phyloP scores from a whole-genome alignment of 1,140 invertebrate species.

The Idris sp. region DNA sequence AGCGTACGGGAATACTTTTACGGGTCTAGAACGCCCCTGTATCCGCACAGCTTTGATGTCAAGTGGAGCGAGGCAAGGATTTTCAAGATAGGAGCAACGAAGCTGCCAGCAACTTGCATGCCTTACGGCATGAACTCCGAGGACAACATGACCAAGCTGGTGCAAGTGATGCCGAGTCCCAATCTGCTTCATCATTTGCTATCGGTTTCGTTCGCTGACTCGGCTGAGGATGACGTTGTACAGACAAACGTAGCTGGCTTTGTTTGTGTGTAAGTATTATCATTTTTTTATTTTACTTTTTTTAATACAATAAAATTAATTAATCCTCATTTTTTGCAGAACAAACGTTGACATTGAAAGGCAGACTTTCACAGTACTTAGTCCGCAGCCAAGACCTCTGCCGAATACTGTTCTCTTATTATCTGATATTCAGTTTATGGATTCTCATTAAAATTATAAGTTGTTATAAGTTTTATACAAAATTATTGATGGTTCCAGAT shows the following conservation, averaged over 20 bases:
- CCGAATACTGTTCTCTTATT: slow-evolving; percentile 89
- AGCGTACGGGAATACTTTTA: slow-evolving; percentile 97
- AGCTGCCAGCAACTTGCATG: slow-evolving; percentile 95
- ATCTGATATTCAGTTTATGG: slow-evolving; percentile 93
- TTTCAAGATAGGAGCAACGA: slow-evolving; percentile 96
- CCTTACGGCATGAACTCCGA: slow-evolving; percentile 96
- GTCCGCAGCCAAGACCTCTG: slow-evolving; percentile 93
- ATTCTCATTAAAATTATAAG: slow-evolving; percentile 86
- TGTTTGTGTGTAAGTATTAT: slow-evolving; percentile 91
- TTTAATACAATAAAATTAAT: slow-evolving; percentile 23
- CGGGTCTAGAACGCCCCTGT: slow-evolving; percentile 88
- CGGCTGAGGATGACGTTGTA: slow-evolving; percentile 87
- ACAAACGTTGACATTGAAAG: slow-evolving; percentile 93
- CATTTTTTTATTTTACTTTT: too few relatives aligned
- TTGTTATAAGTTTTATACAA: too few relatives aligned
- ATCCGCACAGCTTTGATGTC: slow-evolving; percentile 95
- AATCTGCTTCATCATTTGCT: slow-evolving; percentile 92
- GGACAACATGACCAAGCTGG: slow-evolving; percentile 94
- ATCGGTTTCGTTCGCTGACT: slow-evolving; percentile 90
- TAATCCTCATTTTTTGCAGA: slow-evolving; percentile 78
- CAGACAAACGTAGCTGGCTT: slow-evolving; percentile 94
- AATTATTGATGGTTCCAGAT: too few relatives aligned
- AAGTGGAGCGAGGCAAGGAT: slow-evolving; percentile 92
- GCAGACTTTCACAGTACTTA: slow-evolving; percentile 90
- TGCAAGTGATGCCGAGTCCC: slow-evolving; percentile 86